A percentile compares a stretch with the other conserved stretches of the same genome.
phyloP scores from a whole-genome alignment of 2,888 invertebrate genomes.

The Saturnia pavonia region DNA sequence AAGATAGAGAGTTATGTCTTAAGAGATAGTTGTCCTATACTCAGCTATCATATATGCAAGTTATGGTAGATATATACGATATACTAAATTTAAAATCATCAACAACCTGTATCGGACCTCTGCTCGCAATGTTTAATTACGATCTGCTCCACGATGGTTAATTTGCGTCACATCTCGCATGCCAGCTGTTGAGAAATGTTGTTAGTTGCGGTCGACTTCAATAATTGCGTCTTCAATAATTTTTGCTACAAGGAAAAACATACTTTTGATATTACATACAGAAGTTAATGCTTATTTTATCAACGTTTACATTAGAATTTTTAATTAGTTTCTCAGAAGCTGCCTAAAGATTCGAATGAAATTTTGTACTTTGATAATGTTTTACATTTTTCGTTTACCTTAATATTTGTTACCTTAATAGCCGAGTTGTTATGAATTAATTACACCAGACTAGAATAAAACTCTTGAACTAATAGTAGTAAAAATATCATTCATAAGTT shows the following conservation, averaged over 20 bases:
- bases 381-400: no score
- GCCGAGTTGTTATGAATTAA: no score
- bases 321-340: no score
- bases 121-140: constrained; percentile 26
- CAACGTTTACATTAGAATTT: no score
- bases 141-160: constrained; percentile 52
- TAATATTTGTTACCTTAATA: no score
- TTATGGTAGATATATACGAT: not conserved
- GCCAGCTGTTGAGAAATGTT: constrained; percentile 62
- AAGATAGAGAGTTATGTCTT: not conserved
- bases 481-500: no score
- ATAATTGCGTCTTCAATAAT: constrained; percentile 65
- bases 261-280: constrained; percentile 36
- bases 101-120: not conserved
- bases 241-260: constrained; percentile 52
- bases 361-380: no score
- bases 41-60: no score
- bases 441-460: no score
- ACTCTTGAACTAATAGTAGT: no score
- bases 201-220: constrained; percentile 69
- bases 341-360: no score
- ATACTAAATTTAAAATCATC: not conserved
- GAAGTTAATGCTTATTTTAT: no score
- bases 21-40: not conserved
- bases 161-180: constrained; percentile 59